Evolutionary conservation across 2,888 invertebrate species (phyloP).

Genomic region (Achlya flavicornis): DNA sequence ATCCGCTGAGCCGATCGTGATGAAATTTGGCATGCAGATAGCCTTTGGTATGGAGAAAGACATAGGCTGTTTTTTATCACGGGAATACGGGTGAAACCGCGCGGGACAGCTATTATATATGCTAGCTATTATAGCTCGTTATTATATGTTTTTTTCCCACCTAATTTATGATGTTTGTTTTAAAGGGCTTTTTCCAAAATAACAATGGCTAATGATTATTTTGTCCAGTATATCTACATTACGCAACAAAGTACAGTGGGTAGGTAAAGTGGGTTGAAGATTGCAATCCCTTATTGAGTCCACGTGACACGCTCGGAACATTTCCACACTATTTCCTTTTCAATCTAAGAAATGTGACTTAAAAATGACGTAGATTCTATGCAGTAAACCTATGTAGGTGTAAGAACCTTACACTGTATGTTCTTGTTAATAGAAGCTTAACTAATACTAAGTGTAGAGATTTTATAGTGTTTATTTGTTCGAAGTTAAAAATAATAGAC

Average conservation of each 20-base stretch:
- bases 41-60: no score
- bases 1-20: no score
- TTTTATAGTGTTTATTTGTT: background rate
- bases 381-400: background rate
- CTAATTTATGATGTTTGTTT: no score
- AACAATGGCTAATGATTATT: no score
- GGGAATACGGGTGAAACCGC: no score
- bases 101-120: no score
- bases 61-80: no score
- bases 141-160: no score
- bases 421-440: background rate
- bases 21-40: no score
- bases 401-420: background rate
- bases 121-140: no score
- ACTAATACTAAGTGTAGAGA: background rate
- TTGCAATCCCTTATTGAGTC: background rate
- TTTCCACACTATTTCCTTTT: constrained; percentile 1
- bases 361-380: background rate
- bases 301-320: background rate
- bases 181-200: no score
- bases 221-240: background rate
- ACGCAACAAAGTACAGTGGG: background rate
- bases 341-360: background rate
- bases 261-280: background rate
- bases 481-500: background rate